phyloP scores from a whole-genome alignment of 1,140 invertebrate genomes.

The Nasonia giraulti region DNA sequence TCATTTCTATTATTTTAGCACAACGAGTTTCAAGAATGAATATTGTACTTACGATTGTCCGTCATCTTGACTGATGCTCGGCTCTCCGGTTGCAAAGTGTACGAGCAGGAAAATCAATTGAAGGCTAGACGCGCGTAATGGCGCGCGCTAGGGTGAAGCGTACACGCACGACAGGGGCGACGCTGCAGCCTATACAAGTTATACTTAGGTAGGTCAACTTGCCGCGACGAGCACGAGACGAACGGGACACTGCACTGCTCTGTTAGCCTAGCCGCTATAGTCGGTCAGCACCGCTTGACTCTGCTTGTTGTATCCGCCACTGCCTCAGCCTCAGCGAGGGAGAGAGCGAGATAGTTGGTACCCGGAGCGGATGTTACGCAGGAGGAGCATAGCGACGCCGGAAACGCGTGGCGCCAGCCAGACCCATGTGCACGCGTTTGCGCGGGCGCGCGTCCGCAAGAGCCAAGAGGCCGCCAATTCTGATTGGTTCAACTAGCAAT shows the following conservation, averaged over 20 bases:
- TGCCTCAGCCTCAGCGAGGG: not conserved
- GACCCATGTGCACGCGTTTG: not conserved
- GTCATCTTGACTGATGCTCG: slow-evolving; percentile 59
- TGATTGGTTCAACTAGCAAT: no score
- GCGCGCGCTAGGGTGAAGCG: slow-evolving; percentile 48
- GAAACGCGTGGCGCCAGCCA: slow-evolving; percentile 17
- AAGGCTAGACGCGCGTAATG: slow-evolving; percentile 54
- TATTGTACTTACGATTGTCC: slow-evolving; percentile 67
- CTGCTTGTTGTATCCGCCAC: no score
- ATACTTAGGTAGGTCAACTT: no score
- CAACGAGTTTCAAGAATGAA: not conserved
- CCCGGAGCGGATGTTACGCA: slow-evolving; percentile 21
- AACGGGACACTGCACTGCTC: no score
- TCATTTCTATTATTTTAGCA: no score
- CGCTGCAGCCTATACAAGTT: no score
- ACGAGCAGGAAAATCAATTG: not conserved
- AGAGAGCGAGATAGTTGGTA: not conserved
- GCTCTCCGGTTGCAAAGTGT: not conserved
- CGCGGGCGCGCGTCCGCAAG: no score
- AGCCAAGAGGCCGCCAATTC: no score
- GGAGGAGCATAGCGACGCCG: not conserved
- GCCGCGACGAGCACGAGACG: no score
- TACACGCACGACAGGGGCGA: not conserved
- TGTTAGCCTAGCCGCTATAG: no score
- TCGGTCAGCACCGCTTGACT: no score